These are phyloP conservation scores for Mimumesa dahlbomi DNA, from an alignment of 2,888 invertebrate species.

Conservation along the genomic window DNA sequence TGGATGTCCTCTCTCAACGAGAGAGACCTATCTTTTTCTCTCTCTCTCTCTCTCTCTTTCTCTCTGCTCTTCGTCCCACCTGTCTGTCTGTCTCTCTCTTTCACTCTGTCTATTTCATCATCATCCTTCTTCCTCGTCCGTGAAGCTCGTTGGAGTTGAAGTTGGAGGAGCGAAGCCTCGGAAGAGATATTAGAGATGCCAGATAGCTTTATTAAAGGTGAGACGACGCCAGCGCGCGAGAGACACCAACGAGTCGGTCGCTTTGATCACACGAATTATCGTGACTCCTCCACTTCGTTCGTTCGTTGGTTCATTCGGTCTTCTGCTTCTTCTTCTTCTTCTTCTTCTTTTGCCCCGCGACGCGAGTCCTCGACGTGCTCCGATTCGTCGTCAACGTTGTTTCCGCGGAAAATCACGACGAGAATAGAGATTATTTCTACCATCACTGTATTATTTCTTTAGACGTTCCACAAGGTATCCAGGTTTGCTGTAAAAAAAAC, in stretches of 20 bases:
- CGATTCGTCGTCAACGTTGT: slow-evolving; percentile 15
- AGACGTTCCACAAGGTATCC: no score
- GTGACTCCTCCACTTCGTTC: slow-evolving; percentile 49
- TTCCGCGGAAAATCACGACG: neutral
- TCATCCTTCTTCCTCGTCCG: slow-evolving; percentile 32
- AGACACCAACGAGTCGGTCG: slow-evolving; percentile 69
- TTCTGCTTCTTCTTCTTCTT: slow-evolving; percentile 40
- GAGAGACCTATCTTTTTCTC: no score
- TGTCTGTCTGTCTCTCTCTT: slow-evolving; percentile 22
- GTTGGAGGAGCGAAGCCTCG: slow-evolving; percentile 7
- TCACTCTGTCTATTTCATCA: neutral
- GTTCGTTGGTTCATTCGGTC: no score
- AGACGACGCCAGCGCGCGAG: slow-evolving; percentile 65
- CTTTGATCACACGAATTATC: slow-evolving; percentile 73
- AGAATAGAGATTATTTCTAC: no score
- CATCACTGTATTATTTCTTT: no score
- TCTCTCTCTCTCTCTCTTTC: slow-evolving; percentile 11
- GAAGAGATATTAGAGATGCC: slow-evolving; percentile 72
- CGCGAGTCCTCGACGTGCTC: slow-evolving; percentile 2
- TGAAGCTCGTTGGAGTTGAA: no score
- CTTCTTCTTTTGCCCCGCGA: slow-evolving; percentile 19
- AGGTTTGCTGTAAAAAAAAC: neutral
- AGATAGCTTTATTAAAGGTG: slow-evolving; percentile 76
- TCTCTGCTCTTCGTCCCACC: neutral
- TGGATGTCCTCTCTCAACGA: slow-evolving; percentile 20